Conservation (phyloP, 2,113 vertebrate genomes). For the Setophaga coronata region DNA sequence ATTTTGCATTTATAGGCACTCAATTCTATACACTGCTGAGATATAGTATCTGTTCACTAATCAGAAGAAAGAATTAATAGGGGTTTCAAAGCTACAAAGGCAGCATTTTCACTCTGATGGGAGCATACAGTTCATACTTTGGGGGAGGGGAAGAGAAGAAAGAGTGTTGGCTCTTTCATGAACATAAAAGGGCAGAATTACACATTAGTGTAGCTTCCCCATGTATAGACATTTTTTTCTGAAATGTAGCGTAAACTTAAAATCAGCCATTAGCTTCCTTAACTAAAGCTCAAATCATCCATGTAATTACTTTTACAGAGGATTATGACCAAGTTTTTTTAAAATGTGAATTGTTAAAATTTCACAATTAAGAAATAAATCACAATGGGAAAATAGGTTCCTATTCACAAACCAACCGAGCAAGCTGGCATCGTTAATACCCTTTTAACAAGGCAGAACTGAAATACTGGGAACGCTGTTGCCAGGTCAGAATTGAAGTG, state of each 20-base stretch:
- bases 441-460: background rate
- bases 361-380: slow-evolving; percentile 40
- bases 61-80: background rate
- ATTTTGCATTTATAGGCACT: background rate
- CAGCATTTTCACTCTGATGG: slow-evolving; percentile 15
- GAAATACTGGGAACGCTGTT: background rate
- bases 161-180: slow-evolving; percentile 48
- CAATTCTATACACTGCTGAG: background rate
- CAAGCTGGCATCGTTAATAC: background rate
- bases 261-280: background rate
- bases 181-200: slow-evolving; percentile 67
- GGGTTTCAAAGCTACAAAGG: slow-evolving; percentile 7
- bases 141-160: slow-evolving; percentile 53
- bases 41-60: background rate
- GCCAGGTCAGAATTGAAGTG: background rate
- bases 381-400: background rate
- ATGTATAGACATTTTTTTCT: slow-evolving; percentile 30
- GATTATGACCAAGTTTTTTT: background rate
- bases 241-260: slow-evolving; percentile 23
- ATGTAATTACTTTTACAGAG: background rate
- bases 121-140: background rate
- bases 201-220: slow-evolving; percentile 58
- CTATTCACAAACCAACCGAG: background rate
- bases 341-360: background rate
- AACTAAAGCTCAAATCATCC: background rate